Evolutionary conservation across 2,797 vertebrate species (phyloP), one percentile per base, ranked within the genome.

Genomic region (Eleutherodactylus coqui): DNA sequence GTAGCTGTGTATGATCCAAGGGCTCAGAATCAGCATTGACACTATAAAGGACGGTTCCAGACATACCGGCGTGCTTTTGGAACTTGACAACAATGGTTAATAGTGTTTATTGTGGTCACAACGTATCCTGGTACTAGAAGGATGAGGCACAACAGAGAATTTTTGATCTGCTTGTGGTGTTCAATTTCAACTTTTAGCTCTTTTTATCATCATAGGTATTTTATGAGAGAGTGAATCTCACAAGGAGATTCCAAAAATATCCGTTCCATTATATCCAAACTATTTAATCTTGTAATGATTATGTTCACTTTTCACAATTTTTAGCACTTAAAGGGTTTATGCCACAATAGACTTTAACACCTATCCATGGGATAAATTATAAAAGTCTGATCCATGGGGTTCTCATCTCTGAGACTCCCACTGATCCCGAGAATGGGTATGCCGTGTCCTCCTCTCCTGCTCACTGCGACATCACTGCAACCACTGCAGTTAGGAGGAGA

Each of bases 51-150:
- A 55, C 36, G 16, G 47, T 47, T 67, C 32, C 43, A 4, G 43
- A 80, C 51, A 14, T 24, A n/a, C 9, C 43, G 11, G 34, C 32
- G 32, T 0, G 64, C 64, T 45, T 34, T 72, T 49, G 32, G 62
- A 43, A 43, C 27, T 45, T 67, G 51, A 84, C 82, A 75, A 64
- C 82, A 76, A 76, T 76, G 55, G 55, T 49, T 84, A 84, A 47
- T 51, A 13, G 43, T 69, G 55, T 84, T 64, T 84, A 62, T 76
- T 75, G 73, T 84, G 73, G 58, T 1, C 82, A 36, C 72, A 24
- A 55, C 24, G 9, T 36, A 58, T 9, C 72, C 38, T 2, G 55
- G 16, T 32, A 53, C 72, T 38, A 27, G 55, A 32, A 62, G 21
- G 55, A 75, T 32, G n/a, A 75, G 53, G 19, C 82, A 64, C 55